Evolutionary conservation across 2,797 vertebrate genomes (phyloP).

Genomic region (Acrossocheilus wenchowensis): DNA sequence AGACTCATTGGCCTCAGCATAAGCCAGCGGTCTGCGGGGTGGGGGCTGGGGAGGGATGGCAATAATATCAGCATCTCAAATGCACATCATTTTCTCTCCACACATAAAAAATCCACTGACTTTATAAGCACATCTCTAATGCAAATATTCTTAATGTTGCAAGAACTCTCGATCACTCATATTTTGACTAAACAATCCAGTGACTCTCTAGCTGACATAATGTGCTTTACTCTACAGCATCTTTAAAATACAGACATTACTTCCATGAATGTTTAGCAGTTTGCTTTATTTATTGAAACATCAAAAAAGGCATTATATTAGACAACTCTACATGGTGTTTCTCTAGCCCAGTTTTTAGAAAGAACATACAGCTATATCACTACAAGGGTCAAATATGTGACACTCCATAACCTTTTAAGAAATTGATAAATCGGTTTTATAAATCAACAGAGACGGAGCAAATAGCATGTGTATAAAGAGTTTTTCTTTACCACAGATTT

Average conservation of each 20-base stretch:
- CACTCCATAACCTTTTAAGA: background rate
- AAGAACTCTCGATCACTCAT: constrained; percentile 5
- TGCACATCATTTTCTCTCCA: background rate
- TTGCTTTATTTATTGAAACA: background rate
- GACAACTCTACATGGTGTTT: background rate
- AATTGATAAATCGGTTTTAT: background rate
- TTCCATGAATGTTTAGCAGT: background rate
- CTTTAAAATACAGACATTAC: background rate
- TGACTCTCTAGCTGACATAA: background rate
- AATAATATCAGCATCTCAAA: constrained; percentile 7
- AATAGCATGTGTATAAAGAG: background rate
- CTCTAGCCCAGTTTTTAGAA: background rate
- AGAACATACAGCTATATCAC: background rate
- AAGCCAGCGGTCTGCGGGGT: constrained; percentile 76
- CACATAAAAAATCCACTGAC: background rate
- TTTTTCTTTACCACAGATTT: background rate
- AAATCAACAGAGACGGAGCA: background rate
- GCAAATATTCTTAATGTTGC: background rate
- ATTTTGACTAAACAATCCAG: background rate
- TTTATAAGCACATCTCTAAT: background rate
- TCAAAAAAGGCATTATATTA: background rate
- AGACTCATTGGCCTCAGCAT: constrained; percentile 84
- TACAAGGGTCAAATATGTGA: background rate
- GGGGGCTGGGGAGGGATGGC: constrained; percentile 72
- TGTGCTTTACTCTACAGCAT: background rate